These are phyloP conservation scores for Agrilus biguttatus DNA, from an alignment of 2,888 invertebrate species.

Conservation along the genomic window DNA sequence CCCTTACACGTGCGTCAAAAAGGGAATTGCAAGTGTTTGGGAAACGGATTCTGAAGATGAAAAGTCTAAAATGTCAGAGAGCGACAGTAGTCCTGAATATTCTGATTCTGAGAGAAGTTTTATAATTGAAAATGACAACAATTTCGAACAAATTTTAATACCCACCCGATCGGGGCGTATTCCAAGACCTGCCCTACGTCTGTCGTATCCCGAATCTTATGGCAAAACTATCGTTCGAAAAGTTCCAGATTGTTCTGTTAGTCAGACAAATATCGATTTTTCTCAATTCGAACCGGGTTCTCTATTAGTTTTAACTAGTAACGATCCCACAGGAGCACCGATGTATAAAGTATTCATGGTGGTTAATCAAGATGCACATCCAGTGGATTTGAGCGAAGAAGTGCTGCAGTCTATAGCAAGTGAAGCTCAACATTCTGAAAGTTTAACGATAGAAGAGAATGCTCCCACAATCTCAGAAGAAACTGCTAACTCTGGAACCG, in stretches of 20 bases:
- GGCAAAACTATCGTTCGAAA: neutral
- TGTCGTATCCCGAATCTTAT: conserved; percentile 6
- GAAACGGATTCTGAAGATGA: conserved; percentile 3
- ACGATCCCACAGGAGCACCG: conserved; percentile 29
- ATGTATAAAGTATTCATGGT: conserved; percentile 37
- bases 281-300: conserved; percentile 32
- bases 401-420: neutral
- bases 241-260: conserved; percentile 5
- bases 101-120: neutral
- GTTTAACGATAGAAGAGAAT: no score
- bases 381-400: neutral
- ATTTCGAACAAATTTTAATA: conserved; percentile 21
- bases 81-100: conserved; percentile 1
- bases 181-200: conserved; percentile 24
- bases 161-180: conserved; percentile 32
- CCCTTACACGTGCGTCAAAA: conserved; percentile 4
- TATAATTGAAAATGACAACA: conserved; percentile 14
- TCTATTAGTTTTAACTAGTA: conserved; percentile 34
- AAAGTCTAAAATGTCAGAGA: neutral
- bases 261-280: no score
- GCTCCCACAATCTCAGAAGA: no score
- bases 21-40: conserved; percentile 6
- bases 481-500: no score
- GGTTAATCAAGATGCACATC: neutral
- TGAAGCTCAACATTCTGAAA: no score